Base-by-base conservation (phyloP, 2,113 vertebrate species). In the Nibea albiflora region DNA sequence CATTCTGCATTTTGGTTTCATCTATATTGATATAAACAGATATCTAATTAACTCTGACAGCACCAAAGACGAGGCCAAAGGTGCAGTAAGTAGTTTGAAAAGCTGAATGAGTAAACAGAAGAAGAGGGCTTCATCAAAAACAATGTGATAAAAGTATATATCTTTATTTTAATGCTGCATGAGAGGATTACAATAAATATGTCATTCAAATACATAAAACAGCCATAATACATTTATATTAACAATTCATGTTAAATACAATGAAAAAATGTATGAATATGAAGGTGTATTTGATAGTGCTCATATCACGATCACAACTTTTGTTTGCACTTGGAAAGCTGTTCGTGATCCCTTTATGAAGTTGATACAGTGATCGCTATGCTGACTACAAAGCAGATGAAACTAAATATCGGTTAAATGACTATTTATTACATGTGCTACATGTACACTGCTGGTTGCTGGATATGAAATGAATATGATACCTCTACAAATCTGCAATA, bases 221-320 rank as follows among this genome's bases (percentile, higher is more conserved):
- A 69, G 22, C 3, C 5, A 17, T 75, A 54, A 66, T 5, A 57
- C 17, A 64, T 74, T 53, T 5, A 57, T 24, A 64, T 74, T 53
- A 86, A 73, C n/a, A 86, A 73, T 19, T 73, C 81, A 76, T 52
- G 26, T 85, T 80, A 85, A 85, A 86, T 88, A 86, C 16, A 65
- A 50, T 16, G 42, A 15, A 83, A 50, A 87, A 84, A 87, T n/a
- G n/a, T n/a, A 1, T 75, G 84, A 82, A 80, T 80, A 75, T 47
- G 47, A 19, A 69, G 77, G 12, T 73, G 24, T 54, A 57, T 64
- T 57, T 57, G n/a, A 68, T 17, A 20, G 50, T 3, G 4, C 20
- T 54, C 24, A 17, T 26, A 65, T 65, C 26, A 49, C 11, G 50
- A 26, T 70, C 15, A 22, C 22, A 56, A 22, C 22, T 16, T 8